Evolutionary conservation across 1,140 invertebrate genomes (phyloP).

Genomic region (Micrasema longulum): DNA sequence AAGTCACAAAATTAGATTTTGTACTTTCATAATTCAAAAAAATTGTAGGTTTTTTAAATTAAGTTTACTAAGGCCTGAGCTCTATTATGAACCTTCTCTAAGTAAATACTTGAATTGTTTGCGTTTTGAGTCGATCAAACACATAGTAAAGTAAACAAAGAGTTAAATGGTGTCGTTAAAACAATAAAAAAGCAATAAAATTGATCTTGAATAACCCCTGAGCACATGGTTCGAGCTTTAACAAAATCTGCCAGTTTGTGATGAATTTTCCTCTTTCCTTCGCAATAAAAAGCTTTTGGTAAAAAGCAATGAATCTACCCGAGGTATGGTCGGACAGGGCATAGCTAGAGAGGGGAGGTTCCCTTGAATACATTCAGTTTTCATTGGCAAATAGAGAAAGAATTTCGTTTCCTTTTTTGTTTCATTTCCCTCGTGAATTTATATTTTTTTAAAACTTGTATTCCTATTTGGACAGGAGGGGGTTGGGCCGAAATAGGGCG

Average conservation of each 20-base stretch:
- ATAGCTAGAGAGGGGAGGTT: background rate
- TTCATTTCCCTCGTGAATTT: conserved; percentile 48
- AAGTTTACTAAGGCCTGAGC: no score
- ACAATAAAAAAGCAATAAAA: no score
- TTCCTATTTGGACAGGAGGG: conserved; percentile 21
- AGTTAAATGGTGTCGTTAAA: no score
- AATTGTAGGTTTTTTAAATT: no score
- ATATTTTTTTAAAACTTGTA: conserved; percentile 41
- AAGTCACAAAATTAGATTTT: no score
- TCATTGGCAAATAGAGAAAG: conserved; percentile 50
- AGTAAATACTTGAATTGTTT: no score
- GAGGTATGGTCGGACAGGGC: conserved; percentile 36
- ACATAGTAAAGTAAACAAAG: no score
- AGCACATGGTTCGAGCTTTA: conserved; percentile 26
- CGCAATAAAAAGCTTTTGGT: conserved; percentile 47
- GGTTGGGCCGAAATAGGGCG: background rate
- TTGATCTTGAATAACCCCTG: conserved; percentile 7
- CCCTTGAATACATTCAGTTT: conserved; percentile 47
- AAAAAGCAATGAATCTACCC: conserved; percentile 44
- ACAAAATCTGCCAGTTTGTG: conserved; percentile 42
- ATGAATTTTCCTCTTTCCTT: conserved; percentile 38
- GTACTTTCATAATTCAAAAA: no score
- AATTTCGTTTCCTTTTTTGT: conserved; percentile 46
- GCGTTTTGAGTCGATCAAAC: no score
- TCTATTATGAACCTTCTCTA: no score